Base-by-base conservation (phyloP, 2,888 invertebrate species). In the Sinopyrophorus schimmeli region DNA sequence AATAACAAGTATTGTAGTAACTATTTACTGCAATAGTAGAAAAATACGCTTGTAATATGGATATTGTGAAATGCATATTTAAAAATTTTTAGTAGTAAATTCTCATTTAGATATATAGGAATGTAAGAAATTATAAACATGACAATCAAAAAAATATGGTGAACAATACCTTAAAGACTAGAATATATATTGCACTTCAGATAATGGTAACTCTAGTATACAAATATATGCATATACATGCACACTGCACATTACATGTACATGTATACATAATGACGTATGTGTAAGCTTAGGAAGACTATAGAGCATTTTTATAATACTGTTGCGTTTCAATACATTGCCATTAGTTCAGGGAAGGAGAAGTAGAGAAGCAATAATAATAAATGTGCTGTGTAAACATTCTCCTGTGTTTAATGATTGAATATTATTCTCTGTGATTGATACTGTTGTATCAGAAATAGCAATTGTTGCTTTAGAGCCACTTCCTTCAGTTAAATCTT, bases 401-500 rank as follows among this genome's bases (percentile, higher is more conserved):
- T 41, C 26, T 7, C 46, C 46, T 3, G 35, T 46, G 14, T 46
- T 51, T 7, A 18, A 16, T 14, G 41, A 31, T 24, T 23, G 26
- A 24, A 44, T 9, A 16, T 43, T 49, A 12, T 23, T 3, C 21
- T 46, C 24, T 1, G 26, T 3, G 11, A 46, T 46, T 11, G 40
- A 27, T 18, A 17, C 12, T 9, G 32, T 27, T 16, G 24, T 14
- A 4, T 39, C 34, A 23, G 23, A 27, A 30, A 12, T 44, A 15
- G 31, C 16, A 31, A 38, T 15, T 16, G 38, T 16, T 21, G 18
- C 20, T 16, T 34, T 31, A 28, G 26, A 44, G 3, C 51, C 51
- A 21, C 51, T 51, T 35, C 51, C 46, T 18, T 51, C 51, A 24
- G 3, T 46, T 11, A 51, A 35, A 37, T 51, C 51, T 40, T 51